A percentile compares a stretch with the other conserved stretches of the same genome.
These are phyloP conservation scores for Tipula unca DNA, from an alignment of 2,888 invertebrate genomes.

Conservation along the genomic window DNA sequence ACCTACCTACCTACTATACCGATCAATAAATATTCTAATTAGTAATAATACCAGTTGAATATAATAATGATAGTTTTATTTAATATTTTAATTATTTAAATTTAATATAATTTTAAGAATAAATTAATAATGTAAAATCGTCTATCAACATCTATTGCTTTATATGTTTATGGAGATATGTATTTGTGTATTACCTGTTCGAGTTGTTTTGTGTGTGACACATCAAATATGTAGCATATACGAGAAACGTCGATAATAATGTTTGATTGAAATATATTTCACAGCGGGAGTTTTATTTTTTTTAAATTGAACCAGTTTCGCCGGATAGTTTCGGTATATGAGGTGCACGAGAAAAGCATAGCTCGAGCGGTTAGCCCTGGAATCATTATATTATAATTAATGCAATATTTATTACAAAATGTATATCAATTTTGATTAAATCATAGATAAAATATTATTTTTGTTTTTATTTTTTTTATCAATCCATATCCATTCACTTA, in stretches of 20 bases:
- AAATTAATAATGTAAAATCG: background rate
- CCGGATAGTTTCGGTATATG: background rate
- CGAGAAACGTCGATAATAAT: background rate
- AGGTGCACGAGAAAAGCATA: background rate
- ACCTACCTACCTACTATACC: background rate
- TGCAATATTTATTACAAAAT: conserved; percentile 8
- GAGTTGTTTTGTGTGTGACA: background rate
- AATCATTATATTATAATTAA: background rate
- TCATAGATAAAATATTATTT: background rate
- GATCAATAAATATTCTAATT: background rate
- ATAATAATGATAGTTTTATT: background rate
- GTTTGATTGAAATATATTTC: background rate
- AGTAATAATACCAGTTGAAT: background rate
- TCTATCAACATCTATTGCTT: background rate
- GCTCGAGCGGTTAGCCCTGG: background rate
- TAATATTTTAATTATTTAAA: background rate
- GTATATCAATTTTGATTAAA: background rate
- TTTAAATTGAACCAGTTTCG: background rate
- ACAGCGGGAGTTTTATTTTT: background rate
- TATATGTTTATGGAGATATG: background rate
- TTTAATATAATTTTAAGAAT: background rate
- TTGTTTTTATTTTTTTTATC: background rate
- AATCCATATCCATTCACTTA: background rate
- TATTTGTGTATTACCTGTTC: background rate
- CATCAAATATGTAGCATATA: background rate